Conservation (phyloP, 2,888 invertebrate genomes). For the Psococerastis gibbosa region DNA sequence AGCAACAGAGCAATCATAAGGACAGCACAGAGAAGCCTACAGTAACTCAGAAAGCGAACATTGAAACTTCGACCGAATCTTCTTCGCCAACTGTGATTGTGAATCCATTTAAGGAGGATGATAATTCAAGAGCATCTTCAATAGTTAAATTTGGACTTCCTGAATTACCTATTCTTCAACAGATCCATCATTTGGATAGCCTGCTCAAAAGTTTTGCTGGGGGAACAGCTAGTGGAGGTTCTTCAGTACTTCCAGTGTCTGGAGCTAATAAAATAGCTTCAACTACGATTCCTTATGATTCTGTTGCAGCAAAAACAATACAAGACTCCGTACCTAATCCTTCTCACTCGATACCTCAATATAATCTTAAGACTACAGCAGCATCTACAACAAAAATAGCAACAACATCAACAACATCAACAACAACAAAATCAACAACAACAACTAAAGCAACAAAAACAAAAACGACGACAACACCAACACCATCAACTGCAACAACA, state of each 20-base stretch:
- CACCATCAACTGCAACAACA: conserved; percentile 18
- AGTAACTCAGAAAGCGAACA: background rate
- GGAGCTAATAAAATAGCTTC: no score
- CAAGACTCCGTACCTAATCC: no score
- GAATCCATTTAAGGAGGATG: conserved; percentile 2
- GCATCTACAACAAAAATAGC: no score
- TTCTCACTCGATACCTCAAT: no score
- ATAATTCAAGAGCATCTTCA: background rate
- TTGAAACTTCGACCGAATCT: conserved; percentile 16
- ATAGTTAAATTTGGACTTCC: conserved; percentile 14
- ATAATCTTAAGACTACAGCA: no score
- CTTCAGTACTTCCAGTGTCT: background rate
- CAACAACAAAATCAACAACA: no score
- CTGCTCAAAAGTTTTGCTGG: conserved; percentile 14
- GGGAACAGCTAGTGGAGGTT: background rate
- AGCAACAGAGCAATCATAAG: background rate
- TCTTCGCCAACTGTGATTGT: conserved; percentile 12
- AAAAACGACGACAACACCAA: conserved; percentile 15
- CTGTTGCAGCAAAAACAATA: no score
- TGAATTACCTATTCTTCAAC: conserved; percentile 18
- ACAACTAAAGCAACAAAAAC: conserved; percentile 11
- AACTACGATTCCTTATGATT: no score
- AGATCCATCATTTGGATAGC: conserved; percentile 17
- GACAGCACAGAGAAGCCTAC: conserved; percentile 8
- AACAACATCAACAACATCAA: no score